phyloP scores from a whole-genome alignment of 2,797 vertebrate species.

The Schizothorax lantsangensis region DNA sequence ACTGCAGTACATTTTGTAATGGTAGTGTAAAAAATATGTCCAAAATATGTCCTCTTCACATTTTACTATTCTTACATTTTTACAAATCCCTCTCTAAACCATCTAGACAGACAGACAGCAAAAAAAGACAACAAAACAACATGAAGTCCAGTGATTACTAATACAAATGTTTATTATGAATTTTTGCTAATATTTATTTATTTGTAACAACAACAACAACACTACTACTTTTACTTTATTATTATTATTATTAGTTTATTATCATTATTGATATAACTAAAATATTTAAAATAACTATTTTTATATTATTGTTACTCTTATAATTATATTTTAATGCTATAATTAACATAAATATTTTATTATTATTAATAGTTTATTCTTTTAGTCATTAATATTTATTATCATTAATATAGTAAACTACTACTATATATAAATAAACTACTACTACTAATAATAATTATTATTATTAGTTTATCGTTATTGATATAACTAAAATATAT shows the following conservation, averaged over 20 bases:
- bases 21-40: not conserved
- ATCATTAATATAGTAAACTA: too few species aligned
- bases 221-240: too few species aligned
- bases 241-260: not conserved
- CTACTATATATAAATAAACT: too few species aligned
- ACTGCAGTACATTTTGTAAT: not conserved
- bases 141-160: not conserved
- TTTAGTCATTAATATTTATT: too few species aligned
- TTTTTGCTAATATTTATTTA: not conserved
- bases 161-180: not conserved
- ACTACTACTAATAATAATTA: too few species aligned
- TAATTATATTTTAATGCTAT: too few species aligned
- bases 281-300: too few species aligned
- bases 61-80: not conserved
- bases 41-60: not conserved
- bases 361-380: too few species aligned
- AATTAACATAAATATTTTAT: too few species aligned
- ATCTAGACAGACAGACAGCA: not conserved
- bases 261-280: not conserved
- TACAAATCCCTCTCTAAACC: not conserved
- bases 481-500: not conserved
- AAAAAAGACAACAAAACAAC: not conserved
- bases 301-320: too few species aligned
- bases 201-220: too few species aligned
- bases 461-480: too few species aligned